Base-by-base conservation (phyloP, 2,888 invertebrate genomes). In the Microctonus hyperodae region DNA sequence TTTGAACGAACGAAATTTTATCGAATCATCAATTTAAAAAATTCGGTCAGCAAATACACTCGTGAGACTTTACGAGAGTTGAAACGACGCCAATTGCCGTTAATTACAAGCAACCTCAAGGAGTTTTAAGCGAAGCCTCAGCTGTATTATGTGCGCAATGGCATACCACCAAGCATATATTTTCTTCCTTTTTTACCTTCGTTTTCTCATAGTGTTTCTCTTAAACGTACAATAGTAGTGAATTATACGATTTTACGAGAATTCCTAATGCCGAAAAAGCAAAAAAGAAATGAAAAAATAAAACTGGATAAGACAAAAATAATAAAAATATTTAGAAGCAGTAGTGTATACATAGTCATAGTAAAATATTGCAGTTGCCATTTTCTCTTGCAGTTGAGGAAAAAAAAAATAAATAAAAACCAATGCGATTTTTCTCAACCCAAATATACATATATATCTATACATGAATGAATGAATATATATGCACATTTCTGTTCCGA, bases 41-140 rank as follows among this genome's bases (percentile, higher is more conserved):
- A 61, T 61, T 33, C 61, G 61, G 61, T 61, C 61, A 61, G 50
- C 48, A 61, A 61, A 50, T 61, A 61, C 35, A 31, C 16, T 11
- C 23, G 16, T 61, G 50, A 61, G 33, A 50, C 23, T 44, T 44
- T 44, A 60, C 48, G 28, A 16, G 23, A 33, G 9, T 50, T 51
- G 61, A 61, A 61, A 50, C 35, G 51, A 51, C 33, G 51, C 61
- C 61, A 61, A 61, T 61, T 61, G 33, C 22, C 61, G 33, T 50
- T 61, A 61, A 61, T 51, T 61, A 61, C 33, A 20, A 61, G 61
- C 22, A 50, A 48, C 28, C 28, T 59, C 13, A 23, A 60, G 31
- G 48, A 61, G 23, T 22, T 59, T 44, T 44, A 22, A 11, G 35
- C 25, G 22, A 40, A 28, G n/a, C 44, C 16, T 22, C 37, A 25